Base-by-base conservation (phyloP, 2,888 invertebrate genomes). In the Panzeria rudis region DNA sequence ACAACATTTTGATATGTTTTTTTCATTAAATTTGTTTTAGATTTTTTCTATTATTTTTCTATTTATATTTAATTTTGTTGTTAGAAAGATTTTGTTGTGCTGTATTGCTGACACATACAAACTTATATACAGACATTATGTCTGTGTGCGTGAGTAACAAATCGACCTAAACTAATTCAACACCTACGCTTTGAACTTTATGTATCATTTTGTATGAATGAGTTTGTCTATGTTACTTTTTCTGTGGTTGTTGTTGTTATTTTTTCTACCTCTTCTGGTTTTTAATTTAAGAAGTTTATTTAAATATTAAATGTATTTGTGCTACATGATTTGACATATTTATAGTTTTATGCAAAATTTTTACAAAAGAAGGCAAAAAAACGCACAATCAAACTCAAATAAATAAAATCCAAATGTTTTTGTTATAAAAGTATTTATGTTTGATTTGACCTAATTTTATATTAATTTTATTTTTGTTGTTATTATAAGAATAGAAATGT, bases 151-250 rank as follows among this genome's bases (percentile, higher is more conserved):
- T 50, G 61, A 9, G 20, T 73, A 62, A 81, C 69, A 71, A 82
- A 78, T 75, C 71, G 78, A 82, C 82, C 85, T 85, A 79, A 85
- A 85, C 85, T 82, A 85, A 82, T 85, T 85, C 78, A 75, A 79
- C 85, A 64, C 85, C 85, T 75, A 85, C 85, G 75, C 82, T 64
- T 85, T 85, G 85, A 85, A 85, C 85, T 85, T 82, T 85, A 64
- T 64, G 41, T 81, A 72, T 23, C 35, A 73, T 44, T 47, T 61
- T 20, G 25, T 44, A 17, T 50, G 32, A 52, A 54, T 61, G 52
- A 69, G 41, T 62, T 61, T 66, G 56, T 73, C 8, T 50, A 23
- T 47, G 11, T 44, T 17, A 38, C 32, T 66, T 38, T 79, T n/a
- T 17, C 3, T 25, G 25, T 47, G 20, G 32, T 47, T 71, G 15